Percentiles rank a stretch among this genome's conserved stretches.
These are phyloP conservation scores for Carabus problematicus DNA, from an alignment of 2,888 invertebrate species.

Conservation along the genomic window DNA sequence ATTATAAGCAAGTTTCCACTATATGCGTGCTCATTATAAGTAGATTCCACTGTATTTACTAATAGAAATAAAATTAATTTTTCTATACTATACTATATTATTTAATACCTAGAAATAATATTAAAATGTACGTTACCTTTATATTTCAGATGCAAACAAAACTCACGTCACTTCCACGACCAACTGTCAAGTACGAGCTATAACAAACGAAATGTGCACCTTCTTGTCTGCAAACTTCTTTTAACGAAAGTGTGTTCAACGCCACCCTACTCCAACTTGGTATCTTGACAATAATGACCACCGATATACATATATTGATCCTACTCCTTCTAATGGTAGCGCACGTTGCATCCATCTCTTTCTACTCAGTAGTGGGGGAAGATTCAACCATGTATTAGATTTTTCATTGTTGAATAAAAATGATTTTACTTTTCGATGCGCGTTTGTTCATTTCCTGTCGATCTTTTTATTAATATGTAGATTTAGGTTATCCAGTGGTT, in stretches of 20 bases:
- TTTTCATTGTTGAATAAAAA: constrained; percentile 15
- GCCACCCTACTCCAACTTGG: constrained; percentile 27
- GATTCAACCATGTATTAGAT: not conserved
- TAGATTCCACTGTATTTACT: too few species aligned
- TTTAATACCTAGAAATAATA: not conserved
- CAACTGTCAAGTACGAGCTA: constrained; percentile 24
- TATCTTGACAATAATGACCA: not conserved
- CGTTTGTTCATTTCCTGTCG: constrained; percentile 18
- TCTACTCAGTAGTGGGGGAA: constrained; percentile 19
- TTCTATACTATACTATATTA: not conserved
- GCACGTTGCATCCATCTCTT: constrained; percentile 1
- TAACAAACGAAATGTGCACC: constrained; percentile 36
- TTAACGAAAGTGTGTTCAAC: constrained; percentile 29
- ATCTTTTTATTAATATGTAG: constrained; percentile 9
- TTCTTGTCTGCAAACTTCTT: constrained; percentile 29
- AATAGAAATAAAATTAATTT: too few species aligned
- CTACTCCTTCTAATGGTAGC: constrained; percentile 8
- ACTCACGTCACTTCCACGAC: constrained; percentile 9
- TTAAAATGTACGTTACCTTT: constrained; percentile 30
- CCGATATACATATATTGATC: constrained; percentile 3
- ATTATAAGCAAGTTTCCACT: too few species aligned
- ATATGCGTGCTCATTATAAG: too few species aligned
- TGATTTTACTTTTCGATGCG: constrained; percentile 15
- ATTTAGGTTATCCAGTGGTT: too few species aligned
- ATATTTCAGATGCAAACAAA: constrained; percentile 16